Evolutionary conservation across 2,113 vertebrate genomes (phyloP).

Genomic region (Antennarius striatus): DNA sequence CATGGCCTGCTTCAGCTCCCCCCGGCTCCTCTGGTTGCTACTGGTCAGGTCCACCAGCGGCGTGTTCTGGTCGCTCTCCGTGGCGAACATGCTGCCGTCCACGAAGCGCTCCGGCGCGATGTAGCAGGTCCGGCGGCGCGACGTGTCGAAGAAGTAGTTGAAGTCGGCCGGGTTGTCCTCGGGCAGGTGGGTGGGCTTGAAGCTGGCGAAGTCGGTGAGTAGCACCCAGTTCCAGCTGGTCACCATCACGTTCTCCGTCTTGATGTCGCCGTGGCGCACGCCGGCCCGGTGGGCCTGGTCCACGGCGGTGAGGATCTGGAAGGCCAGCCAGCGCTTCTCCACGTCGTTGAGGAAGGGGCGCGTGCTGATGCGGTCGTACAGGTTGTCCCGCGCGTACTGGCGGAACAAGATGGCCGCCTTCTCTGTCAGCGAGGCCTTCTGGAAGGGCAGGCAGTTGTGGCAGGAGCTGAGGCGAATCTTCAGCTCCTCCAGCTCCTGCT

Average conservation of each 20-base stretch:
- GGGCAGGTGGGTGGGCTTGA: constrained; percentile 95
- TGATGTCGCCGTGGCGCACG: constrained; percentile 96
- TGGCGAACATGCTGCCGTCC: constrained; percentile 92
- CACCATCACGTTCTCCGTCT: constrained; percentile 98
- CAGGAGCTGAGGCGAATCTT: constrained; percentile 92
- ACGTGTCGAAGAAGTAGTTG: constrained; percentile 99
- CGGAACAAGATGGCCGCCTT: constrained; percentile 95
- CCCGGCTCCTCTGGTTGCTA: constrained; percentile 92
- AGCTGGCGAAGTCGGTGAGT: constrained; percentile 96
- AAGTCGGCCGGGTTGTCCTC: constrained; percentile 99
- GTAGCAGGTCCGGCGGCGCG: constrained; percentile 92
- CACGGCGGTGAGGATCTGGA: constrained; percentile 94
- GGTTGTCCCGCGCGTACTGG: constrained; percentile 95
- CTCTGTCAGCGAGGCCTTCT: constrained; percentile 90
- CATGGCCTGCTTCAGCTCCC: constrained; percentile 93
- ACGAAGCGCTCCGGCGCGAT: constrained; percentile 96
- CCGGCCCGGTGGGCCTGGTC: constrained; percentile 95
- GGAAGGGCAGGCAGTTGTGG: constrained; percentile 95
- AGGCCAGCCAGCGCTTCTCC: constrained; percentile 97
- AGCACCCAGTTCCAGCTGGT: constrained; percentile 99
- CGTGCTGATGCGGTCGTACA: constrained; percentile 96
- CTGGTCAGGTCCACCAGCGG: constrained; percentile 92
- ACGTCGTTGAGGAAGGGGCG: constrained; percentile 94
- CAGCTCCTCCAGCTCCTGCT: constrained; percentile 96
- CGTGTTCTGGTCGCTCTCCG: constrained; percentile 91